Base-by-base conservation (phyloP, 2,113 vertebrate genomes). In the Tragelaphus strepsiceros region DNA sequence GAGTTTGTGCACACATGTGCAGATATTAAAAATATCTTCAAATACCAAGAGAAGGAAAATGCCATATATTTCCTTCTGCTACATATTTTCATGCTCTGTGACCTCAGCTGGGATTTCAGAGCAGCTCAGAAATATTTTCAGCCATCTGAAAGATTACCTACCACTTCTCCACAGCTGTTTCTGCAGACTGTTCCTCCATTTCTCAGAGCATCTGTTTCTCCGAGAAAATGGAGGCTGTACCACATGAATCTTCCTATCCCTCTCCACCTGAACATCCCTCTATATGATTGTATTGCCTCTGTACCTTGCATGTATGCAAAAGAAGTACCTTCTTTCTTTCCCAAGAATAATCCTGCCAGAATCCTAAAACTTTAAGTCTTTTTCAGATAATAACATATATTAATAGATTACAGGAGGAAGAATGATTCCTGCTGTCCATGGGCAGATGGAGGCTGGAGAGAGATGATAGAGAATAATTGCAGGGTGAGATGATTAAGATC, bases 21-120 rank as follows among this genome's bases (percentile, higher is more conserved):
- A 93, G 58, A 80, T 91, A 80, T 77, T 81, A 43, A 74, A 95
- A 77, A 39, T 74, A 54, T 30, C 26, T 91, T 88, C 54, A 46
- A 91, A 94, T 59, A 90, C 6, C 16, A 90, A 94, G 81, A 97
- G 51, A 71, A 83, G 49, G 56, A 86, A 91, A 94, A 90, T 83
- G 32, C 22, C 86, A 4, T 62, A 3, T 14, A 61, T 78, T 94
- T 64, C 17, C 26, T 51, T 61, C 28, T 90, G 21, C 21, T 80
- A 56, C 35, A 74, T 54, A 28, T 22, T 89, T 49, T 92, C 43
- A 90, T n/a, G 89, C 54, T 90, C 2, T 62, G 17, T 92, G 67
- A 93, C 51, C 53, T 84, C 56, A 59, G 5, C 78, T 64, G 84
- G 22, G 53, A 24, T 58, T 49, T 82, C 90, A 58, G 8, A 54